Evolutionary conservation across 2,113 vertebrate genomes (phyloP), one percentile per base, ranked within the genome.

Genomic region (Peromyscus californicus): DNA sequence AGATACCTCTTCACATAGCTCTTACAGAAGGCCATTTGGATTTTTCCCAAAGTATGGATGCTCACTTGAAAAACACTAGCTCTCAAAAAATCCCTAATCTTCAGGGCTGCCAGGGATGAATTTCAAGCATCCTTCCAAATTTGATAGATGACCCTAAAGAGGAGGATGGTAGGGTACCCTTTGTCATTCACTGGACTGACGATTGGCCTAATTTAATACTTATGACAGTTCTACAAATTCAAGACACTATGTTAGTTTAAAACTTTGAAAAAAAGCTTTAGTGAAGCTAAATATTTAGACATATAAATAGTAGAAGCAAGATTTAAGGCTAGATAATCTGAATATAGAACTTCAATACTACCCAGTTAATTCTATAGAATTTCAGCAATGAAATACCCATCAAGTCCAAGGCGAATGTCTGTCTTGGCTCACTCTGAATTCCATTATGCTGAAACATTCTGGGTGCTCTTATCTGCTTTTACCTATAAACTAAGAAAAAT

Each of bases 401-500:
- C 48, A 45, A 65, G 7, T 21, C 48, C 83, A 59, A 88, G 21
- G 8, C 48, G 7, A 48, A 11, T 51, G 4, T 70, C 61, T 75
- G 3, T 45, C 82, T 59, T 57, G 15, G 13, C 33, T 74, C 51
- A 7, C 2, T 82, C 26, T 86, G 29, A 74, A 85, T 88, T 91
- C 48, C 87, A 76, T 94, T 78, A 83, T 67, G 80, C n/a, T 69
- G 83, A 91, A 78, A 48, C 33, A 69, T 85, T 90, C 51, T 76
- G 16, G 51, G 22, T 63, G 2, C 45, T 69, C 90, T 83, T 94
- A 96, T 84, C 48, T 94, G 70, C 36, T 72, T 96, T 91, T 88
- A 95, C 45, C 90, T 97, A 63, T 26, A 96, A 89, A 90, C 10
- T 51, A 90, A 91, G 21, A 80, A 57, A 89, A 92, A 76, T 12